Conservation (phyloP, 2,888 invertebrate genomes). For the Polydrusus cervinus region DNA sequence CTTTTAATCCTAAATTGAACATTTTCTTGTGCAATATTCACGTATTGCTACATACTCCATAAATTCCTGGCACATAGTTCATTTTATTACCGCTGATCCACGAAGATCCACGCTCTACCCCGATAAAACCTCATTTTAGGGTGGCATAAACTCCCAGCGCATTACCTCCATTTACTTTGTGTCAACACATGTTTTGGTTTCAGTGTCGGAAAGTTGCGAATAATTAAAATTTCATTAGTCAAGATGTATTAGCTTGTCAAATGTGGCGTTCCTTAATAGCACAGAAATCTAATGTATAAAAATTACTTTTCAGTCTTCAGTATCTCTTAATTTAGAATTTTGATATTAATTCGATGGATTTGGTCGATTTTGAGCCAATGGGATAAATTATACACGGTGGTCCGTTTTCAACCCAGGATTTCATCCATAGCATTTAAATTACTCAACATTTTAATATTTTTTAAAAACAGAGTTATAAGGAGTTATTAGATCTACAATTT, state of each 20-base stretch:
- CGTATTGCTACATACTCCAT: not conserved
- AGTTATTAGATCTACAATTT: no score
- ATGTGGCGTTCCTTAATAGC: no score
- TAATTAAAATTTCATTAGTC: constrained; percentile 10
- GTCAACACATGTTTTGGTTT: constrained; percentile 25
- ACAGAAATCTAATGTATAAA: no score
- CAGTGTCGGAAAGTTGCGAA: not conserved
- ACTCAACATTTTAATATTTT: no score
- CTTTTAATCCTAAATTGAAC: not conserved
- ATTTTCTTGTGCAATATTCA: not conserved
- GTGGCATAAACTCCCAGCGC: constrained; percentile 11
- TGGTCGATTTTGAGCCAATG: no score
- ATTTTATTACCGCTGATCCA: not conserved
- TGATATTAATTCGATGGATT: no score
- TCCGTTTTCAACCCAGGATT: no score
- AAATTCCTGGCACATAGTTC: constrained; percentile 1
- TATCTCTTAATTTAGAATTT: no score
- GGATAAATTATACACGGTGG: no score
- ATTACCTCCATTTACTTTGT: constrained; percentile 18
- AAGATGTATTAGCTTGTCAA: not conserved
- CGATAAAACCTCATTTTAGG: constrained; percentile 20
- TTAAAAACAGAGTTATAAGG: no score
- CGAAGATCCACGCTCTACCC: not conserved
- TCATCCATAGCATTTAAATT: no score
- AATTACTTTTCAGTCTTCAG: no score